Evolutionary conservation across 2,888 invertebrate species (phyloP), one percentile per base, ranked within the genome.

Genomic region (Bhutanitis thaidina): DNA sequence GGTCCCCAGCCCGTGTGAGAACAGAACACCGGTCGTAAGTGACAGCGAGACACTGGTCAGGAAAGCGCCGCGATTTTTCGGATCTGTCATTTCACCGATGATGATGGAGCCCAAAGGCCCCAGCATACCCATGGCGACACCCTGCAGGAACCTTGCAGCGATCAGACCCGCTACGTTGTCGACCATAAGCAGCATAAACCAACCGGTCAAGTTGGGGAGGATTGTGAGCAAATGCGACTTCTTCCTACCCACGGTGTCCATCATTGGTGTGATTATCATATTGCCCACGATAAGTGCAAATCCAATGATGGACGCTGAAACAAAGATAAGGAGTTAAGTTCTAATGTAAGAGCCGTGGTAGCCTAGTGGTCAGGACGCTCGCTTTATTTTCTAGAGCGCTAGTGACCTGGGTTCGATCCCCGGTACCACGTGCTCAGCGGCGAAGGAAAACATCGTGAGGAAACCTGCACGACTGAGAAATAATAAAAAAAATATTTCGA

Each of bases 1-100:
- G 0, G 91, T 88, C 0, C 94, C 94, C 10, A 94, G 67, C 0
- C 88, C 67, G 59, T 94, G 94, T 3, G 91, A 87, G 9, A 91
- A 69, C 1, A 93, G 73, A 0, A 94, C 91, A 29, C 94, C 94
- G 9, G 86, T 62, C 0, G 93, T 91, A 10, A 93, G 79, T 0
- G 92, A 90, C 12, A 93, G 71, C 0, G 93, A 91, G 0, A 93
- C 90, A 5, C 90, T 83, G 1, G 93, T 91, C 9, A 93, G 78
- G 15, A 93, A 87, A 3, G 91, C 84, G 25, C 94, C 93, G 41
- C 94, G 81, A 49, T 93, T 89, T 49, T 79, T 90, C 0, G 92
- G 93, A 43, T 91, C 89, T 0, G 90, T 90, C 71, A 87, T 91
- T 81, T 92, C 92, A 34, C 90, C 91, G 16, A 92, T 90, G 58